Conservation (phyloP, 2,888 invertebrate species). For the Acrocera orbiculus region DNA sequence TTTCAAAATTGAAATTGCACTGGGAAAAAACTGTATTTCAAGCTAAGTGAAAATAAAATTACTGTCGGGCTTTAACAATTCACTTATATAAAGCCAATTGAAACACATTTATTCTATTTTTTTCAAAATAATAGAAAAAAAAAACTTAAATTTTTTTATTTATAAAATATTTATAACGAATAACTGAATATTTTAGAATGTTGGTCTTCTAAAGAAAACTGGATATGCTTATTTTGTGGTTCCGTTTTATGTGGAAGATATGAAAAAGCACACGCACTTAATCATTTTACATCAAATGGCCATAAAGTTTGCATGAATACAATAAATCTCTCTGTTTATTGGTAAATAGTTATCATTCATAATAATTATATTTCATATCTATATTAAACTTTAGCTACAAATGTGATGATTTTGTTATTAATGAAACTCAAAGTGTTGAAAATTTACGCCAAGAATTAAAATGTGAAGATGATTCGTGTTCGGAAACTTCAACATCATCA, state of each 20-base stretch:
- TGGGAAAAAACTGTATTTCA: no score
- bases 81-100: no score
- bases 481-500: conserved; percentile 22
- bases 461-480: conserved; percentile 21
- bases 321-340: conserved; percentile 53
- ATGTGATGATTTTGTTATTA: conserved; percentile 64
- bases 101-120: no score
- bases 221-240: conserved; percentile 63
- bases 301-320: conserved; percentile 65
- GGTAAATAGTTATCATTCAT: conserved; percentile 33
- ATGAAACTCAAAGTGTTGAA: conserved; percentile 44
- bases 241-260: conserved; percentile 59
- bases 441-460: conserved; percentile 38
- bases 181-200: conserved; percentile 45
- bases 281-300: conserved; percentile 44
- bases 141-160: not conserved
- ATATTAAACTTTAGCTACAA: conserved; percentile 40
- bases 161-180: conserved; percentile 4
- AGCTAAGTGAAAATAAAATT: no score
- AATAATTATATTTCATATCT: conserved; percentile 14
- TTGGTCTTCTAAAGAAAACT: conserved; percentile 45
- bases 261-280: conserved; percentile 55
- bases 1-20: no score
- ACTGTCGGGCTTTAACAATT: no score
- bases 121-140: not conserved